These are phyloP conservation scores for Cyclophora albipunctata DNA, from an alignment of 2,888 invertebrate genomes.

Conservation along the genomic window DNA sequence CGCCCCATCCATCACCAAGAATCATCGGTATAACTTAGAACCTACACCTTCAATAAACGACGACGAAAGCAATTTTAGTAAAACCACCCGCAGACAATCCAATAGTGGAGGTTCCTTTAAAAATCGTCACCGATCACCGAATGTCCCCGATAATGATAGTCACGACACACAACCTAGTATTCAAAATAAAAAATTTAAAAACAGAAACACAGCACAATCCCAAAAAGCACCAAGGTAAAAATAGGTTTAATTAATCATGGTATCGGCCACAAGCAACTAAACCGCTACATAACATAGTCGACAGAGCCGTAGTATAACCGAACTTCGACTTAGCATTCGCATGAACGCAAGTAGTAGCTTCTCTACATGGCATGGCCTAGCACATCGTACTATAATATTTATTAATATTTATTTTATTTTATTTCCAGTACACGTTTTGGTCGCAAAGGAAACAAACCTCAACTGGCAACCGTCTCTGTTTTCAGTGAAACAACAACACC, in stretches of 20 bases:
- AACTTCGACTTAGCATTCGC: slow-evolving; percentile 12
- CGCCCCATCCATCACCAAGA: slow-evolving; percentile 77
- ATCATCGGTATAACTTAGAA: slow-evolving; percentile 77
- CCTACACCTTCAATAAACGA: slow-evolving; percentile 78
- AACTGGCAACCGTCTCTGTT: slow-evolving; percentile 79
- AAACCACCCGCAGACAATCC: slow-evolving; percentile 72
- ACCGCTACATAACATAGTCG: slow-evolving; percentile 6
- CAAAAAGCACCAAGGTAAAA: slow-evolving; percentile 62
- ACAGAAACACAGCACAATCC: slow-evolving; percentile 48
- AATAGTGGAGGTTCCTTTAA: slow-evolving; percentile 70
- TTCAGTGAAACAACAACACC: slow-evolving; percentile 76
- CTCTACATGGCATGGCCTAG: not conserved
- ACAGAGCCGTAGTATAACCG: slow-evolving; percentile 16
- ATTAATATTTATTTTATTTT: slow-evolving; percentile 32
- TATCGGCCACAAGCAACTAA: slow-evolving; percentile 11
- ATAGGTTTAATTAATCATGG: slow-evolving; percentile 2
- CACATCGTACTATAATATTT: slow-evolving; percentile 11
- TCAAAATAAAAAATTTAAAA: slow-evolving; percentile 65
- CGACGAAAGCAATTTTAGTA: slow-evolving; percentile 76
- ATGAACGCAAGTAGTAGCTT: slow-evolving; percentile 12
- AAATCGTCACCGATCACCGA: slow-evolving; percentile 70
- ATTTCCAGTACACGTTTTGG: slow-evolving; percentile 68
- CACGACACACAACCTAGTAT: slow-evolving; percentile 45
- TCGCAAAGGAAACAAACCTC: slow-evolving; percentile 67
- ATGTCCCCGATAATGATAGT: slow-evolving; percentile 50